phyloP scores from a whole-genome alignment of 2,888 invertebrate genomes.

The Ligdia adustata region DNA sequence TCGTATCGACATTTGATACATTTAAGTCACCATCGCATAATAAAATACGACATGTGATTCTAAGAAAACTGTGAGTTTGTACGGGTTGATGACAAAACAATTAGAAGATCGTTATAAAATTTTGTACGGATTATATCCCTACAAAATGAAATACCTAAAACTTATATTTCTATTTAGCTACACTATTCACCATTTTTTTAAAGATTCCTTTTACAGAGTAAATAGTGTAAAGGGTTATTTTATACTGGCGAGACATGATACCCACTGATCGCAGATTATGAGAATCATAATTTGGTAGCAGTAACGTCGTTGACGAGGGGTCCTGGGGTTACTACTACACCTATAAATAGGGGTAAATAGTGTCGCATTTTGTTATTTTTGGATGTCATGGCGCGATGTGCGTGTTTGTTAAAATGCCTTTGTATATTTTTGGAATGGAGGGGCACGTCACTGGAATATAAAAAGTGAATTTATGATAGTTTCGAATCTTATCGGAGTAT shows the following conservation, averaged over 20 bases:
- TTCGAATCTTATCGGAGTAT: not conserved
- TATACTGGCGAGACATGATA: constrained; percentile 11
- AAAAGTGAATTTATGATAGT: constrained; percentile 7
- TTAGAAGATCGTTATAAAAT: no score
- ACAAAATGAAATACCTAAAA: no score
- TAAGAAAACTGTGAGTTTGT: no score
- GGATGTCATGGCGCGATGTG: constrained; percentile 8
- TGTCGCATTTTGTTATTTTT: constrained; percentile 10
- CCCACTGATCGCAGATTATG: constrained; percentile 30
- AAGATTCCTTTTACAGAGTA: no score
- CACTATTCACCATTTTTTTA: no score
- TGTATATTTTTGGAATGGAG: constrained; percentile 4
- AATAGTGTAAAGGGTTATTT: constrained; percentile 3
- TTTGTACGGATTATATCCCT: no score
- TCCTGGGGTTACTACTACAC: not conserved
- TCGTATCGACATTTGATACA: no score
- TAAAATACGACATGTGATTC: no score
- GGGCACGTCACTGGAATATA: constrained; percentile 1
- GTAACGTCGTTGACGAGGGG: constrained; percentile 12
- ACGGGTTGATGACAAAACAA: no score
- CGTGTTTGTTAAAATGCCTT: constrained; percentile 10
- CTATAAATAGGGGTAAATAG: constrained; percentile 9
- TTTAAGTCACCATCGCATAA: no score
- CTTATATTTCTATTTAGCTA: no score
- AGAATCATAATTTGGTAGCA: constrained; percentile 28